phyloP scores from a whole-genome alignment of 2,113 vertebrate genomes.

The Eurypyga helias region DNA sequence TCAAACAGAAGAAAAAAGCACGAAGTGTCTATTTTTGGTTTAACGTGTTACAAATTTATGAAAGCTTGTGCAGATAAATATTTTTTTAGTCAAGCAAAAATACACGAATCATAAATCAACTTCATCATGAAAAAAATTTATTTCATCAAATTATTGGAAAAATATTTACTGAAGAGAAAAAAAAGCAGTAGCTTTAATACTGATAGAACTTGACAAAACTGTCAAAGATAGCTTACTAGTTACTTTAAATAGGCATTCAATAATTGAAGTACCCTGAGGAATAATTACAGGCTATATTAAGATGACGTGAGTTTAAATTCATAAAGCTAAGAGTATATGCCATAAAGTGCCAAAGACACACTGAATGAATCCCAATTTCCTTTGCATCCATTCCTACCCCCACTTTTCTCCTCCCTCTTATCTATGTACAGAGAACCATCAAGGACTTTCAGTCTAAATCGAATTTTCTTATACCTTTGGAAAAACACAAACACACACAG shows the following conservation, averaged over 20 bases:
- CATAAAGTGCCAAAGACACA: neutral
- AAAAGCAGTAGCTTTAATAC: neutral
- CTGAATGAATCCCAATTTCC: neutral
- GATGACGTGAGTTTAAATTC: constrained; percentile 29
- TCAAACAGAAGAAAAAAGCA: neutral
- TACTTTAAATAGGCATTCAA: constrained; percentile 54
- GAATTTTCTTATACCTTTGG: neutral
- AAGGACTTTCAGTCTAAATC: neutral
- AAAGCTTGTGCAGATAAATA: neutral
- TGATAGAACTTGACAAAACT: neutral
- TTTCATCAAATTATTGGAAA: neutral
- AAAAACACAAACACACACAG: neutral
- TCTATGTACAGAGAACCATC: neutral
- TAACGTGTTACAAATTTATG: neutral
- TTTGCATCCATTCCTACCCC: neutral
- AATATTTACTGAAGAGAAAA: neutral
- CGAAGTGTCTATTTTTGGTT: neutral
- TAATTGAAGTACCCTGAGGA: constrained; percentile 36
- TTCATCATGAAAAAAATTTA: neutral
- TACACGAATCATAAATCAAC: constrained; percentile 18
- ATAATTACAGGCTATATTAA: constrained; percentile 60
- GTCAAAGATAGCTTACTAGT: constrained; percentile 27
- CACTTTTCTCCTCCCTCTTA: neutral
- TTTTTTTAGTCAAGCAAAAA: constrained; percentile 18
- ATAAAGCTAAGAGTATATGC: neutral